A percentile compares a stretch with the other conserved stretches of the same genome.
Evolutionary conservation across 2,797 vertebrate genomes (phyloP).

Genomic region (Enteromius trimaculatus): DNA sequence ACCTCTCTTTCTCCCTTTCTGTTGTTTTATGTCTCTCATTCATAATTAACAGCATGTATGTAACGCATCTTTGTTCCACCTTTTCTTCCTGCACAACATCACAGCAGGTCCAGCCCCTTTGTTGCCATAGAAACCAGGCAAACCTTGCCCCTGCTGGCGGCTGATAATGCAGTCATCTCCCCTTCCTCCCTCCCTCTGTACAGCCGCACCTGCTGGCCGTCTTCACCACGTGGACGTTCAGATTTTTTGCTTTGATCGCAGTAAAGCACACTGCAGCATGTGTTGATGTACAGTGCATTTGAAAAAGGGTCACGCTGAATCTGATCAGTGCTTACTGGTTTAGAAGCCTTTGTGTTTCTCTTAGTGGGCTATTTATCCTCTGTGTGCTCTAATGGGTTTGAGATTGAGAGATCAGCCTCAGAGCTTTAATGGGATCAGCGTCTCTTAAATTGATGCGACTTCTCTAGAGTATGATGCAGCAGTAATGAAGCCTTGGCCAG

Average conservation of each 20-base stretch:
- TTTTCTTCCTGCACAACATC: constrained; percentile 60
- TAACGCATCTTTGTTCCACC: constrained; percentile 63
- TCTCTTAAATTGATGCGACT: constrained; percentile 24
- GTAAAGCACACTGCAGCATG: background rate
- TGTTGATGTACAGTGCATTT: background rate
- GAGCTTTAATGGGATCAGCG: constrained; percentile 27
- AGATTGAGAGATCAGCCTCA: constrained; percentile 22
- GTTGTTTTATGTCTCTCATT: constrained; percentile 61
- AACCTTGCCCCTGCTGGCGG: constrained; percentile 67
- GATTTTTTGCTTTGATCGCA: constrained; percentile 21
- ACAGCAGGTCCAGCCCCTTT: constrained; percentile 63
- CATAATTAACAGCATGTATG: constrained; percentile 73
- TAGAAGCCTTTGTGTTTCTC: background rate
- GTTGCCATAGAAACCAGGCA: constrained; percentile 71
- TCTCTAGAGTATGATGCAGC: constrained; percentile 18
- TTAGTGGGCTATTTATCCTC: background rate
- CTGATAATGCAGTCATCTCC: constrained; percentile 68
- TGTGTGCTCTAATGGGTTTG: constrained; percentile 20
- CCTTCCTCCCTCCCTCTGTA: background rate
- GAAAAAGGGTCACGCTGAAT: background rate
- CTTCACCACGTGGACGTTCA: background rate
- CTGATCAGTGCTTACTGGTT: background rate
- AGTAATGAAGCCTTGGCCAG: background rate
- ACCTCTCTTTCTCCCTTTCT: background rate
- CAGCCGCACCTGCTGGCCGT: constrained; percentile 28